Evolutionary conservation across 2,113 vertebrate genomes (phyloP), one percentile per base, ranked within the genome.

Genomic region (Monarcha castaneiventris): DNA sequence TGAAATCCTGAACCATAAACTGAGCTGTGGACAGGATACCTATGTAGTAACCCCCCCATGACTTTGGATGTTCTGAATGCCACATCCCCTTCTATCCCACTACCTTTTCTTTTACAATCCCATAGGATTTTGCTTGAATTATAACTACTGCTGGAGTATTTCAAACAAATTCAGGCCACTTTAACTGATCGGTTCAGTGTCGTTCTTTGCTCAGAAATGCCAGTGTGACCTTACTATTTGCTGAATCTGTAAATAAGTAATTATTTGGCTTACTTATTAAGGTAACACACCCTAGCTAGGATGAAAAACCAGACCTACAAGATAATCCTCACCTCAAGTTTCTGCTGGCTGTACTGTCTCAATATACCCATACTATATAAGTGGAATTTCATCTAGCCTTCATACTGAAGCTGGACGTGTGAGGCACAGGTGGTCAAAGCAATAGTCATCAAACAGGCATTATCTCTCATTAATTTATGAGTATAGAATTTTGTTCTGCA

Each of bases 161-260:
- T 78, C 26, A 94, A 9, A 72, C 44, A 84, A 72, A 86, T 81
- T 72, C 37, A 67, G 71, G 61, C 62, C 54, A 78, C 73, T 90
- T 89, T 58, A 90, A 86, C 79, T 0, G 0, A 90, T 89, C 80
- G 62, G 69, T 78, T 95, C 56, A 37, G 19, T 52, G 75, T 71
- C 35, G 37, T 69, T 93, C 92, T 91, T 90, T 78, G 44, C 83
- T 93, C 76, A 94, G 79, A 96, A 96, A 96, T 66, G 89, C 82
- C 92, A 93, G 58, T 79, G 89, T 87, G 92, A 96, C 93, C 96
- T 95, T 97, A 94, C 89, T 92, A 89, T 93, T 94, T 93, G 94
- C 96, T 96, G 93, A 96, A 96, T 97, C 96, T 97, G 97, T 97
- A 97, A 97, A 97, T 97, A 97, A 97, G 96, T 97, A 97, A 97